Conservation (phyloP, 2,113 vertebrate genomes). For the Proterorhinus semilunaris region DNA sequence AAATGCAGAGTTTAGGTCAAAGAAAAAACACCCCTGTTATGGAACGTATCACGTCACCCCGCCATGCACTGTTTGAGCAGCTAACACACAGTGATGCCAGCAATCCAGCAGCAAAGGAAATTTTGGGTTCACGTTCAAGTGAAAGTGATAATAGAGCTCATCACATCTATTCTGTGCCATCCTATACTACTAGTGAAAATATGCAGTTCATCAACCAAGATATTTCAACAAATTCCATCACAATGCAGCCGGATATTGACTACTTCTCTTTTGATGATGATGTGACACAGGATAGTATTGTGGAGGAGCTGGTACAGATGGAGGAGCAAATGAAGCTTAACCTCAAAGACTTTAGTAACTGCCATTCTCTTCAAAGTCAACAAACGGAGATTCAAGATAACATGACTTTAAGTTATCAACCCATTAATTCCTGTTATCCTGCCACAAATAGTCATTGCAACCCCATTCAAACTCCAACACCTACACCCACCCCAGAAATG, state of each 20-base stretch:
- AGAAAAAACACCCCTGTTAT: conserved; percentile 82
- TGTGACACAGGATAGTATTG: conserved; percentile 98
- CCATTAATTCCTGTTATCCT: conserved; percentile 82
- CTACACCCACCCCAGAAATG: conserved; percentile 90
- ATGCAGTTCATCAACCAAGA: conserved; percentile 73
- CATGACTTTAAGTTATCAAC: conserved; percentile 76
- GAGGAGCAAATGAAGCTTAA: conserved; percentile 97
- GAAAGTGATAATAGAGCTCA: conserved; percentile 76
- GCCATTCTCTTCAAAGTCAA: conserved; percentile 80
- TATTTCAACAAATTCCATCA: conserved; percentile 80
- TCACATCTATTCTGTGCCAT: conserved; percentile 70
- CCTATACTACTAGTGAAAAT: conserved; percentile 44
- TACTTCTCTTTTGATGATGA: conserved; percentile 96
- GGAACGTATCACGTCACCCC: conserved; percentile 78
- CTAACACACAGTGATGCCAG: conserved; percentile 75
- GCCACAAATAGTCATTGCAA: conserved; percentile 83
- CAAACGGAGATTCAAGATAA: conserved; percentile 72
- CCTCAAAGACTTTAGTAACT: conserved; percentile 81
- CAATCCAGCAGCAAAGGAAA: conserved; percentile 71
- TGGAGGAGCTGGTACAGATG: conserved; percentile 98
- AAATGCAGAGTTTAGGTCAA: conserved; percentile 76
- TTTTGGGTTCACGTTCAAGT: conserved; percentile 79
- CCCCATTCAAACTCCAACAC: conserved; percentile 83
- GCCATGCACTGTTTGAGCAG: conserved; percentile 81
- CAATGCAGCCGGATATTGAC: conserved; percentile 82